Base-by-base conservation (phyloP, 1,140 invertebrate species). In the Calephelis virginiensis region DNA sequence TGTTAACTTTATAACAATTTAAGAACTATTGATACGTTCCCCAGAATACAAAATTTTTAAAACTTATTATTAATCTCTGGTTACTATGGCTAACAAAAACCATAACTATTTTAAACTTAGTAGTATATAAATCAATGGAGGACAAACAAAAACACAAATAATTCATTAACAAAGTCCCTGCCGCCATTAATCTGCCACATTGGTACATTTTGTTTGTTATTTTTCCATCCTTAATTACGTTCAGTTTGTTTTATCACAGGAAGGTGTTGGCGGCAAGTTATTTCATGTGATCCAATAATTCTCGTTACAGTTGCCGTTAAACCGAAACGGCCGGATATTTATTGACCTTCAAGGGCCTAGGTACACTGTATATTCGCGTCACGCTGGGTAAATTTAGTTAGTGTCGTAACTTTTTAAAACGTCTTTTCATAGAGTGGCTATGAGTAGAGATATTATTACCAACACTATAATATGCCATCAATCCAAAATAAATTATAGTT, bases 271-370 rank as follows among this genome's bases (percentile, higher is more conserved):
- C 53, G 53, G 53, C 28, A 28, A 12, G 7, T 17, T 10, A 28
- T 56, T 56, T 37, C 53, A 37, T 38, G 28, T 28, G 28, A 12
- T 28, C 12, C 53, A 28, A n/a, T 56, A 28, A 37, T 9, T 56
- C 5, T 50, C 3, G 40, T 43, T 43, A 43, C 28, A 56, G 10
- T 59, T 59, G 53, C 28, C 53, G 28, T 59, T 73, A 66, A 71
- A 64, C 48, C 47, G 28, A 63, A 69, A 69, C 28, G 38, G 61
- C 48, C 74, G 69, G 74, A 70, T 71, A 75, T 75, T 70, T 61
- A 61, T 59, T 53, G 69, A 73, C 71, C 69, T 76, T 76, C 74
- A 68, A 73, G 74, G 69, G 72, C 67, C 67, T 70, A 37, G 8
- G 28, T 64, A 60, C 50, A 13, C 14, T 56, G 56, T 60, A 68